These are phyloP conservation scores for Peromyscus attwateri DNA, from an alignment of 2,797 vertebrate genomes.

Conservation along the genomic window DNA sequence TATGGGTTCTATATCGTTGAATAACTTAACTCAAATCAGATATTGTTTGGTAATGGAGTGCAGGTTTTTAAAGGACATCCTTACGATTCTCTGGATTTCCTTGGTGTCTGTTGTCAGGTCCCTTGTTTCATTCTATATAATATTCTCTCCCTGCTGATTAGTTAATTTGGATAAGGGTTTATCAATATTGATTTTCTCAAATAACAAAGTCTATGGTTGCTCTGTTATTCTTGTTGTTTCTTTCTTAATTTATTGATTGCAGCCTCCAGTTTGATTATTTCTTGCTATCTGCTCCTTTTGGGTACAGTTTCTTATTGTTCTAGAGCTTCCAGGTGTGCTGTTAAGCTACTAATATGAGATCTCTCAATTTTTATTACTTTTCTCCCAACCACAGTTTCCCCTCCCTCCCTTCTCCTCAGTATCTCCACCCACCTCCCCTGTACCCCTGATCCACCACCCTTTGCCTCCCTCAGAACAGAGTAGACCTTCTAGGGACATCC, in stretches of 20 bases:
- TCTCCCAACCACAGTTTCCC: background rate
- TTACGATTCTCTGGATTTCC: background rate
- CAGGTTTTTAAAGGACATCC: background rate
- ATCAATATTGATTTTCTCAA: background rate
- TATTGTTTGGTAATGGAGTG: background rate
- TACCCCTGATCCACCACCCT: background rate
- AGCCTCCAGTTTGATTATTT: background rate
- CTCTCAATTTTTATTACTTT: background rate
- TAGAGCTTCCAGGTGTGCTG: background rate
- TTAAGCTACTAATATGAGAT: background rate
- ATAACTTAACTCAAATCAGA: background rate
- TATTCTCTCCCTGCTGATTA: background rate
- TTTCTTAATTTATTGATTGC: background rate
- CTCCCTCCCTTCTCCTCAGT: background rate
- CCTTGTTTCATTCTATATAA: background rate
- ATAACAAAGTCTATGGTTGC: background rate
- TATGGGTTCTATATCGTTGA: background rate
- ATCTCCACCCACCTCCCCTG: background rate
- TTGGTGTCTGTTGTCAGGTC: background rate
- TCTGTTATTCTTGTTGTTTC: background rate
- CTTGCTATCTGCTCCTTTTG: background rate
- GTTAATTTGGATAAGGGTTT: background rate
- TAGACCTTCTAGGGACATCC: background rate
- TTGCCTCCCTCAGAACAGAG: background rate
- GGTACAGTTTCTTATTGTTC: background rate